Evolutionary conservation across 35 echinoderm and acorn worm genomes (phyloP), one percentile per base, ranked within the genome.

Genomic region (Ophioderma brevispina): DNA sequence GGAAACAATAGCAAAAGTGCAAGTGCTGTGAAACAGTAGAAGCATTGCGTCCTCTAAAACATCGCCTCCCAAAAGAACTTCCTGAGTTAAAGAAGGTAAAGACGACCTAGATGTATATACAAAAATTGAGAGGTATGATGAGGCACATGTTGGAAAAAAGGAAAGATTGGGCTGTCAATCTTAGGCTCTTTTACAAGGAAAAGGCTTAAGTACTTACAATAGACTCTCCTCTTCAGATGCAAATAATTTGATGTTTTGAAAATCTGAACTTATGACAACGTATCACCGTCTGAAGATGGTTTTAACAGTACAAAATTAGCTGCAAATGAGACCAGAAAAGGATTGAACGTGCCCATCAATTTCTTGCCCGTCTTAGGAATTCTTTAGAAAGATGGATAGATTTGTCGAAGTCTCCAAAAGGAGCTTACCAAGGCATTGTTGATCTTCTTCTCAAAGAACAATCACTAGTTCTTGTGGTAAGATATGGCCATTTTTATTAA

Each of bases 141-240:
- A 1, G 38, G 23, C 40, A 79, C 43, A 81, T 42, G 81, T 40
- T 10, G 84, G 92, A 87, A 33, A 81, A n/a, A 38, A 77, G n/a
- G 55, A 64, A 89, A 40, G 70, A 84, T 35, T 89, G 92, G 92
- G 86, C 78, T 5, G 17, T 94, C 35, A 87, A 87, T 84, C 77
- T 94, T 32, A 80, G 87, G 93, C 89, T 33, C 86, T 95, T n/a
- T 91, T 95, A 80, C 59, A n/a, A n/a, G n/a, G n/a, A n/a, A n/a
- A n/a, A n/a, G n/a, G n/a, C n/a, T n/a, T n/a, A n/a, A n/a, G n/a
- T 36, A 82, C 85, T 1, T 94, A 90, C 46, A 85, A 78, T 81
- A 79, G 87, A 75, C 35, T 94, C 30, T 21, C 75, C 13, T 13
- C 35, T 37, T 50, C 64, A 41, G 78, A 90, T 39, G 85, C 88